Base-by-base conservation (phyloP, 1,140 invertebrate species). In the Caerostris extrusa region DNA sequence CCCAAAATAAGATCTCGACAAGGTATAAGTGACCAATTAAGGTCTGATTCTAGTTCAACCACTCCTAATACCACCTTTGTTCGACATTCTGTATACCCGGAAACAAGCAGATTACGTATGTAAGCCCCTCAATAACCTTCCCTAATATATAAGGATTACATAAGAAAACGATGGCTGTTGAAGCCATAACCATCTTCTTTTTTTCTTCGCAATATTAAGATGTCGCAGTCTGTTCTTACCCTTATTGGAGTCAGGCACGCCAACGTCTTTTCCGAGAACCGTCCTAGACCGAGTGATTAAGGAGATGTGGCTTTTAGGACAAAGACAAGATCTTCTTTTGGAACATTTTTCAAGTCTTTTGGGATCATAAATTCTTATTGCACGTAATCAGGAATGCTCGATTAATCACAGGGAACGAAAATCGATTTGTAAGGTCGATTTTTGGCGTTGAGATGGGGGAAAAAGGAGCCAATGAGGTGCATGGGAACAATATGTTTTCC, bases 291-390 rank as follows among this genome's bases (percentile, higher is more conserved):
- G 10, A 77, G 34, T 77, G 71, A 77, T 77, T 77, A 53, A 77
- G 14, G 71, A 77, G 71, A 77, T 77, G 71, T 77, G 3, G 71
- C 71, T 77, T 77, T 77, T 77, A 77, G 71, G 34, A 53, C 71
- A 77, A 77, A 77, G 71, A 77, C 71, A 77, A 53, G 71, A 53
- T 10, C 8, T 50, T 77, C 71, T 50, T 77, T 14, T 3, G 34
- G 71, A 5, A 50, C 71, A 77, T 77, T 77, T 77, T 77, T 77
- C 71, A 77, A 77, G 71, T 77, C 71, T 50, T n/a, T 3, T 12
- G 5, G 10, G 34, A 50, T 10, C 71, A 77, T 77, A 77, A 77
- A 77, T 77, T 77, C 71, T 50, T 77, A 77, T 77, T 77, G 71
- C 71, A 77, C 53, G 71, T 77, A 77, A 77, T 77, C 71, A 53